Evolutionary conservation across 2,888 invertebrate genomes (phyloP).

Genomic region (Ornithoptera alexandrae): DNA sequence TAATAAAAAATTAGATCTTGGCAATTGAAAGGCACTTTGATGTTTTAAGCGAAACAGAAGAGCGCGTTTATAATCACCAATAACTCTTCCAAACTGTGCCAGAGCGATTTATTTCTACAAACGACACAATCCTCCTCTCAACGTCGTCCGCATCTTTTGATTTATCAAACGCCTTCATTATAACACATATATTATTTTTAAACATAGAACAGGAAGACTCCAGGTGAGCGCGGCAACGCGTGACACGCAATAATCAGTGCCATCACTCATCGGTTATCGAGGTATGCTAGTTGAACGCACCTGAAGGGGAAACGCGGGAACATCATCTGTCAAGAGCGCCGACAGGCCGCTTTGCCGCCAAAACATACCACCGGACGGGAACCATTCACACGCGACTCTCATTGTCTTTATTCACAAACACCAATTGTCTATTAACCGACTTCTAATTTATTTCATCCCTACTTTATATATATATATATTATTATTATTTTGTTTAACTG

Average conservation of each 20-base stretch:
- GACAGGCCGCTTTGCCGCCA: conserved; percentile 61
- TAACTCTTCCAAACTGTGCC: conserved; percentile 59
- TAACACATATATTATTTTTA: conserved; percentile 2
- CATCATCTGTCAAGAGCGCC: conserved; percentile 67
- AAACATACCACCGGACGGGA: conserved; percentile 56
- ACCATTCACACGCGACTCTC: conserved; percentile 54
- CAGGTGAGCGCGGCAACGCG: neutral
- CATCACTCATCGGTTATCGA: conserved; percentile 53
- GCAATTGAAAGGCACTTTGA: conserved; percentile 48
- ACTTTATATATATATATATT: neutral
- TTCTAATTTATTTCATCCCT: conserved; percentile 32
- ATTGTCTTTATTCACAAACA: conserved; percentile 56
- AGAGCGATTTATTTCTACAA: conserved; percentile 57
- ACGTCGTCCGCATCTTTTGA: conserved; percentile 39
- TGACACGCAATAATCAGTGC: conserved; percentile 26
- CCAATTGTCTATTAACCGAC: conserved; percentile 35
- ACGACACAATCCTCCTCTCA: conserved; percentile 53
- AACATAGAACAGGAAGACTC: neutral
- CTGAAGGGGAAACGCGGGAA: conserved; percentile 70
- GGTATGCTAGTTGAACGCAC: conserved; percentile 68
- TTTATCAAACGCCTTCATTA: conserved; percentile 27
- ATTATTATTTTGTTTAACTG: conserved; percentile 32
- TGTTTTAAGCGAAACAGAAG: conserved; percentile 44
- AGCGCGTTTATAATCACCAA: conserved; percentile 50
- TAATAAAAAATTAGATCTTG: conserved; percentile 14